phyloP scores from a whole-genome alignment of 2,113 vertebrate genomes.

The Anolis sagrei region DNA sequence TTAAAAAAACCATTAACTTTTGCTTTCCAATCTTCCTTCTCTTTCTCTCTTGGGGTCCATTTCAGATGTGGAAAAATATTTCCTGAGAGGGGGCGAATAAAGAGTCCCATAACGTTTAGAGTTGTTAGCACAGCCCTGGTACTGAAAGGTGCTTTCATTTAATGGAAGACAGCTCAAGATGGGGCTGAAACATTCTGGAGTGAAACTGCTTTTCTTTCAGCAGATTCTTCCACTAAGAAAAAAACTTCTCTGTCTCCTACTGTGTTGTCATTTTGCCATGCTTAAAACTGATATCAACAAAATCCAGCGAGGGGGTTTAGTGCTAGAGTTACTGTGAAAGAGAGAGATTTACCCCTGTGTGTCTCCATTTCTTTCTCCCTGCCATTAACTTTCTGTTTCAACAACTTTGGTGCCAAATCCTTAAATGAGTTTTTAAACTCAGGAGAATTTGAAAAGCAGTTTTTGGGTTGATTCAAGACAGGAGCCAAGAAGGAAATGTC shows the following conservation, averaged over 20 bases:
- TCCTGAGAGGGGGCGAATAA: neutral
- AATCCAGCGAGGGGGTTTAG: neutral
- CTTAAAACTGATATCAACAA: neutral
- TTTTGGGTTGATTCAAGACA: neutral
- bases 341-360: neutral
- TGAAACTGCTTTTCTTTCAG: neutral
- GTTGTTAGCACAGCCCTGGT: neutral
- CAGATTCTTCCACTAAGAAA: neutral
- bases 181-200: neutral
- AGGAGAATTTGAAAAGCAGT: neutral
- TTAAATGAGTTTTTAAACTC: neutral
- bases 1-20: neutral
- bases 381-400: neutral
- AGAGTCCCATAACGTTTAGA: neutral
- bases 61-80: neutral
- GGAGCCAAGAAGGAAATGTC: neutral
- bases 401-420: neutral
- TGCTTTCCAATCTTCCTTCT: neutral
- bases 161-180: neutral
- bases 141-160: neutral
- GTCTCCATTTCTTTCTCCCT: neutral
- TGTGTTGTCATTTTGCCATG: neutral
- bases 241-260: neutral
- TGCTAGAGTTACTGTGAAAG: neutral
- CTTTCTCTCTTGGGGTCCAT: neutral